These are phyloP conservation scores for Istiophorus platypterus DNA, from an alignment of 2,113 vertebrate genomes.

Conservation along the genomic window DNA sequence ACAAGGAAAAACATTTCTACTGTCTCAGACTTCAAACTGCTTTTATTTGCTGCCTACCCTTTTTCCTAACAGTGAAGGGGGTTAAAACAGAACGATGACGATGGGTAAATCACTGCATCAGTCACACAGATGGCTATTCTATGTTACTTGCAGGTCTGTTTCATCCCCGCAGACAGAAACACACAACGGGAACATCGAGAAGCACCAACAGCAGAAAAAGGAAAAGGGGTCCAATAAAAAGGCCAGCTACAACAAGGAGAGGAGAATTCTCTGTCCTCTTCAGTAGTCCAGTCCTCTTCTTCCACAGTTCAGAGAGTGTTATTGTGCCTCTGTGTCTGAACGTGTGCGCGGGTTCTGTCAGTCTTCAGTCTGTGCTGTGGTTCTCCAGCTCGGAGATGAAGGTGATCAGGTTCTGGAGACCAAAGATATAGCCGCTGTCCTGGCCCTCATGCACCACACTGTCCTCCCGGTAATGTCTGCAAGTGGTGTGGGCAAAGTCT, in stretches of 20 bases:
- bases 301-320: constrained; percentile 62
- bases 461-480: constrained; percentile 93
- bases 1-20: constrained; percentile 44
- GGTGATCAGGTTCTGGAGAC: constrained; percentile 97
- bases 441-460: constrained; percentile 95
- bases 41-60: constrained; percentile 31
- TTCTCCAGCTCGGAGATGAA: constrained; percentile 98
- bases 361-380: constrained; percentile 90
- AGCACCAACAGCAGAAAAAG: constrained; percentile 62
- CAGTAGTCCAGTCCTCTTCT: constrained; percentile 42
- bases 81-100: constrained; percentile 43
- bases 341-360: constrained; percentile 74
- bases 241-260: constrained; percentile 38
- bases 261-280: constrained; percentile 14
- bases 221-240: constrained; percentile 22
- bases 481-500: constrained; percentile 99
- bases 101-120: constrained; percentile 54
- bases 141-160: constrained; percentile 41
- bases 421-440: constrained; percentile 97
- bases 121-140: constrained; percentile 31
- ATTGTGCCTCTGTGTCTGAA: constrained; percentile 77
- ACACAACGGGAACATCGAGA: constrained; percentile 45
- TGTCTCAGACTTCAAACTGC: constrained; percentile 16
- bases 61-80: constrained; percentile 26
- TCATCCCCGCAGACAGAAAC: constrained; percentile 38